Evolutionary conservation across 2,113 vertebrate genomes (phyloP).

Genomic region (Cygnus atratus): DNA sequence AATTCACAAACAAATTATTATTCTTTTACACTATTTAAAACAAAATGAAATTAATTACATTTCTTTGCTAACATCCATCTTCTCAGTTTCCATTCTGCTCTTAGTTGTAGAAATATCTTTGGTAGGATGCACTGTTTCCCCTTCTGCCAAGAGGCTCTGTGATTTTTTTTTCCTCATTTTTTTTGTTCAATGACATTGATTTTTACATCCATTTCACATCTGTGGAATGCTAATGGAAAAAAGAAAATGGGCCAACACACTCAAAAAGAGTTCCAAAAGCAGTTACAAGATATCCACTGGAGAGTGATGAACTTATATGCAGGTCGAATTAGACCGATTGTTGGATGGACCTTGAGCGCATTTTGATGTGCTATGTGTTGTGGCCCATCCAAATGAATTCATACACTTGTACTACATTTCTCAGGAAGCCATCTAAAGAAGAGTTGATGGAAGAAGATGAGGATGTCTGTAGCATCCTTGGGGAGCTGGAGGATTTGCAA

Average conservation of each 20-base stretch:
- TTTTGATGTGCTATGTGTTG: neutral
- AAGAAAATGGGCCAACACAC: neutral
- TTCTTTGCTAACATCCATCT: constrained; percentile 61
- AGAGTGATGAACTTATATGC: neutral
- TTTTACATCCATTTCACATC: constrained; percentile 27
- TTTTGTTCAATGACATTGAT: neutral
- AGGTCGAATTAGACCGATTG: neutral
- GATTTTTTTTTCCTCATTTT: constrained; percentile 19
- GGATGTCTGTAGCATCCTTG: constrained; percentile 36
- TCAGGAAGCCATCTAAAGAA: constrained; percentile 32
- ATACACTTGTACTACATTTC: constrained; percentile 1
- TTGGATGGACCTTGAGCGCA: neutral
- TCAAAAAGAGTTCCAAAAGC: neutral
- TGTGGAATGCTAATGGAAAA: neutral
- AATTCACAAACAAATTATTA: constrained; percentile 58
- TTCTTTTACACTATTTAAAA: constrained; percentile 44
- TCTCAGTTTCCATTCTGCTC: constrained; percentile 41
- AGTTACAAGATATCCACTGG: neutral
- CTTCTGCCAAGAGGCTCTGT: neutral
- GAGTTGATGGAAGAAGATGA: constrained; percentile 46
- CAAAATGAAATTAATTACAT: constrained; percentile 56
- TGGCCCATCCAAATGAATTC: neutral
- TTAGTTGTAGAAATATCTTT: constrained; percentile 46
- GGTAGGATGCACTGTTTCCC: neutral
- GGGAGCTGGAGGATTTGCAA: constrained; percentile 46